Evolutionary conservation across 2,888 invertebrate species (phyloP).

Genomic region (Patella ulyssiponensis): DNA sequence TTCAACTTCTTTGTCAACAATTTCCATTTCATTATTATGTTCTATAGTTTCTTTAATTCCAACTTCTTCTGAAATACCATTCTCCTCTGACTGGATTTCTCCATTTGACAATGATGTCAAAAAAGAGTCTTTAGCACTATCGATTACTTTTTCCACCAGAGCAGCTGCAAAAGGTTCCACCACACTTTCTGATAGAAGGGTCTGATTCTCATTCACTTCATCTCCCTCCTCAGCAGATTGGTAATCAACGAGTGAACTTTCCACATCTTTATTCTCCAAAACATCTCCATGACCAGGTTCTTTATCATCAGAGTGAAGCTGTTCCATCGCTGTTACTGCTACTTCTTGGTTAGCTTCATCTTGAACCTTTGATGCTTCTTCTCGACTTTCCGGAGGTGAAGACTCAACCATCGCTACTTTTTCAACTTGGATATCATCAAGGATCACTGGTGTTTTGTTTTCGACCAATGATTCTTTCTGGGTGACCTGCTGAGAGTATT

Average conservation of each 20-base stretch:
- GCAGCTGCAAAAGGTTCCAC: slow-evolving; percentile 20
- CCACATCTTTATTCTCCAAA: background rate
- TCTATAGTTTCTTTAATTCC: no score
- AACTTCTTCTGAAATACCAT: background rate
- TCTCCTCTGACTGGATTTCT: background rate
- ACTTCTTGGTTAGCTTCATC: no score
- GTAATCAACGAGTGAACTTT: background rate
- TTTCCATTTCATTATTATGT: background rate
- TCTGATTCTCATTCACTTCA: background rate
- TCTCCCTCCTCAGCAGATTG: background rate
- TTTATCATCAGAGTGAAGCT: background rate
- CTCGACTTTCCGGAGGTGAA: no score
- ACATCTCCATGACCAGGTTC: background rate
- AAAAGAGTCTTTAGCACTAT: slow-evolving; percentile 16
- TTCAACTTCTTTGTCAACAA: background rate
- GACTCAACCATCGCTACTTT: no score
- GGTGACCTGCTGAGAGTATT: no score
- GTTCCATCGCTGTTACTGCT: background rate
- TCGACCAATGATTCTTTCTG: no score
- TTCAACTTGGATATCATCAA: no score
- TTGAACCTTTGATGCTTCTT: no score
- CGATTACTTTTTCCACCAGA: slow-evolving; percentile 17
- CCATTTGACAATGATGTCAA: slow-evolving; percentile 16
- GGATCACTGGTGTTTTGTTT: no score
- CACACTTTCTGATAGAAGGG: background rate